phyloP scores from a whole-genome alignment of 2,888 invertebrate genomes.

The Drosophila lutescens region DNA sequence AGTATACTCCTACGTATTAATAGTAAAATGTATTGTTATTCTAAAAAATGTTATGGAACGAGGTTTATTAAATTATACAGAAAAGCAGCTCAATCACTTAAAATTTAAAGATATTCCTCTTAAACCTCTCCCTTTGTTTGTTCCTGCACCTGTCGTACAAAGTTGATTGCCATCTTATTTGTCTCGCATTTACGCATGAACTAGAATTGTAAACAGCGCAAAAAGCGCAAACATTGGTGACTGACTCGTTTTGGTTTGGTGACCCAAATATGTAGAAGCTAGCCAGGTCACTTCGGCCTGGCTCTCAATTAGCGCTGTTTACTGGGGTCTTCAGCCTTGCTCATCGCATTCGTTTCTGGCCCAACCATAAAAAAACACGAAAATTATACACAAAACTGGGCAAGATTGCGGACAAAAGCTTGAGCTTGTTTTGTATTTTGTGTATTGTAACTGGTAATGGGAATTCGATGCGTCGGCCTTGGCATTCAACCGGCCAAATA shows the following conservation, averaged over 20 bases:
- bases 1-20: background rate
- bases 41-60: background rate
- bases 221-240: constrained; percentile 58
- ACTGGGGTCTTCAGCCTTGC: constrained; percentile 51
- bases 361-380: constrained; percentile 36
- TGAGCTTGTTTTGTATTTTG: constrained; percentile 27
- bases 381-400: constrained; percentile 64
- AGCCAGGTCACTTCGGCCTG: constrained; percentile 25
- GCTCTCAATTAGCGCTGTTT: constrained; percentile 43
- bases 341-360: constrained; percentile 48
- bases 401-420: constrained; percentile 48
- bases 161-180: constrained; percentile 60
- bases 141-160: constrained; percentile 43
- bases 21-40: background rate
- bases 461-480: constrained; percentile 62
- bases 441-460: constrained; percentile 63
- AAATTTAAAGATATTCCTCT: background rate
- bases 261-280: constrained; percentile 59
- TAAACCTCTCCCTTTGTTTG: background rate
- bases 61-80: no score
- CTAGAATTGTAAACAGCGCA: constrained; percentile 52
- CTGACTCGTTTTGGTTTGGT: constrained; percentile 68
- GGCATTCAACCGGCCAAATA: constrained; percentile 77
- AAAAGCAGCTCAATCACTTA: background rate
- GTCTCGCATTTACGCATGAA: constrained; percentile 45